Evolutionary conservation across 2,797 vertebrate species (phyloP).

Genomic region (Cacajao melanocephalus): DNA sequence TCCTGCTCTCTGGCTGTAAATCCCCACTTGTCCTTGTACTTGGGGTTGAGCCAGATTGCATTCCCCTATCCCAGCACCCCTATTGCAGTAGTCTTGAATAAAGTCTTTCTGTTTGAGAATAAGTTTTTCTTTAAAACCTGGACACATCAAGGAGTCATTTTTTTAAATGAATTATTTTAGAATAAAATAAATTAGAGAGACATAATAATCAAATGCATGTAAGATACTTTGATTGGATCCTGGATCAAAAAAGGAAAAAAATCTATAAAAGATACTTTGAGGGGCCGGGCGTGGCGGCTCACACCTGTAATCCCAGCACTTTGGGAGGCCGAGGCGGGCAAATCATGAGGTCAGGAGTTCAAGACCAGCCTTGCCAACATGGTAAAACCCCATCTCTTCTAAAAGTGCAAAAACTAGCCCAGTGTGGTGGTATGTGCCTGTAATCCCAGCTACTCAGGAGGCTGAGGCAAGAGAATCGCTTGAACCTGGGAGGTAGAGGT

Average conservation of each 20-base stretch:
- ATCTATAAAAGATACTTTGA: not conserved
- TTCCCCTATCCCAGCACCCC: not conserved
- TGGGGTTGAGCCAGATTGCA: not conserved
- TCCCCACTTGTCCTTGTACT: not conserved
- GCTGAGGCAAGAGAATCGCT: no score
- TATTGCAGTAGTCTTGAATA: not conserved
- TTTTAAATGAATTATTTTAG: not conserved
- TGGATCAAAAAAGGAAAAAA: not conserved
- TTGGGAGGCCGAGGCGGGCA: no score
- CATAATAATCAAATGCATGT: not conserved
- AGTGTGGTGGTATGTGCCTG: no score
- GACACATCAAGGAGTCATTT: not conserved
- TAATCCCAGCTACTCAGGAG: no score
- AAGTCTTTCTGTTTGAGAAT: not conserved
- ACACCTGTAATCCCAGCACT: no score
- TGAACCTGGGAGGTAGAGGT: no score
- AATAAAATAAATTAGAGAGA: slow-evolving; percentile 20
- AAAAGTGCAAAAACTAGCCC: no score
- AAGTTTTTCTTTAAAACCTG: not conserved
- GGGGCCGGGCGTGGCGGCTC: no score
- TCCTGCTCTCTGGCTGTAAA: not conserved
- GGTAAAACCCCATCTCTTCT: no score
- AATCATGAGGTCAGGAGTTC: no score
- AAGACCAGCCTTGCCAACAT: no score
- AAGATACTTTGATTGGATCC: not conserved